Conservation (phyloP, 30 jellyfish, hydroid and myxozoan genomes). For the Sanderia malayensis region DNA sequence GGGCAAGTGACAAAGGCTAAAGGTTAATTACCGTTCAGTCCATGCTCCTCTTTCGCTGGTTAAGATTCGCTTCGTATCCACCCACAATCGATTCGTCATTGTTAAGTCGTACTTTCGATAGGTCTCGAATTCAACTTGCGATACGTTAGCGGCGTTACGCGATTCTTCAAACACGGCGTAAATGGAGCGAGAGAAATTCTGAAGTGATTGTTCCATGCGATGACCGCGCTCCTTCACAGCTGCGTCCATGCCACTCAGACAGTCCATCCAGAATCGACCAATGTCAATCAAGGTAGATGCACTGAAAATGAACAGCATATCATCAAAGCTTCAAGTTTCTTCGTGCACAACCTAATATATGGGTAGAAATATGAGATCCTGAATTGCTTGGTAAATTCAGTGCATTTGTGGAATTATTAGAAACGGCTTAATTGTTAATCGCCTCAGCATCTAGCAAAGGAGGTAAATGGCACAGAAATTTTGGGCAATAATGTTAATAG, state of each 20-base stretch:
- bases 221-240: constrained; percentile 43
- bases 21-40: constrained; percentile 73
- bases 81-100: constrained; percentile 74
- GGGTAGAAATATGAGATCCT: no score
- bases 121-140: constrained; percentile 40
- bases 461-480: no score
- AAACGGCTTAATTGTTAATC: no score
- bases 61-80: constrained; percentile 62
- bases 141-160: constrained; percentile 47
- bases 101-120: constrained; percentile 42
- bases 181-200: constrained; percentile 58
- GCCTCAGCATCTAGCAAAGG: no score
- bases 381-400: no score
- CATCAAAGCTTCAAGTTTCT: no score
- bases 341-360: no score
- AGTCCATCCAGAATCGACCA: constrained; percentile 93
- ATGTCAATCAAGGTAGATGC: constrained; percentile 45
- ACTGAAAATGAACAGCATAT: constrained; percentile 10
- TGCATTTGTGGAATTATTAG: no score
- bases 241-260: constrained; percentile 63
- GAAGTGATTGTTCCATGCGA: constrained; percentile 62
- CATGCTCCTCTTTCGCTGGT: constrained; percentile 92
- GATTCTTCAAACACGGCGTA: constrained; percentile 64
- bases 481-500: no score
- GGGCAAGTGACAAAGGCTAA: no score